phyloP scores from a whole-genome alignment of 2,888 invertebrate species.

The Laothoe populi region DNA sequence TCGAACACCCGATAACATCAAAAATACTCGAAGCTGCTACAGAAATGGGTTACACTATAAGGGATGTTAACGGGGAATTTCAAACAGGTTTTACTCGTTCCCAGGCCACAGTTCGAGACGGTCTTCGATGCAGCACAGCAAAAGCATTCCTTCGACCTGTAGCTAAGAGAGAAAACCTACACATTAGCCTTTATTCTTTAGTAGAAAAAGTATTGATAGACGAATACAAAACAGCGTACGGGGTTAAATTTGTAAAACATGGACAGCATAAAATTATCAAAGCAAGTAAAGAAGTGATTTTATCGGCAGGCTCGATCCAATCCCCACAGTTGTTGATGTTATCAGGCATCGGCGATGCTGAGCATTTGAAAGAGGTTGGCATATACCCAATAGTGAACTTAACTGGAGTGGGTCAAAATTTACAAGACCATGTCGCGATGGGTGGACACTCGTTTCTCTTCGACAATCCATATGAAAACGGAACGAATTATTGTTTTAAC shows the following conservation, averaged over 20 bases:
- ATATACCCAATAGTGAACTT: slow-evolving; percentile 86
- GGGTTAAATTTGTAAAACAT: slow-evolving; percentile 87
- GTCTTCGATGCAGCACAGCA: slow-evolving; percentile 92
- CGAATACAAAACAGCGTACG: slow-evolving; percentile 86
- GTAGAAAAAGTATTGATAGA: slow-evolving; percentile 89
- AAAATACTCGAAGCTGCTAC: slow-evolving; percentile 88
- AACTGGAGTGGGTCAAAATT: slow-evolving; percentile 91
- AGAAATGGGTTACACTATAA: slow-evolving; percentile 88
- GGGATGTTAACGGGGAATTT: slow-evolving; percentile 91
- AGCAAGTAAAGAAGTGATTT: slow-evolving; percentile 91
- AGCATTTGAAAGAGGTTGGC: slow-evolving; percentile 85
- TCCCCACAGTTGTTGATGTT: slow-evolving; percentile 94
- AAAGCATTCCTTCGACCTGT: slow-evolving; percentile 91
- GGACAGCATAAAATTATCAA: slow-evolving; percentile 80
- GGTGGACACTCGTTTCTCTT: slow-evolving; percentile 91
- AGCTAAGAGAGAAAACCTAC: slow-evolving; percentile 88
- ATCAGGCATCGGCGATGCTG: slow-evolving; percentile 90
- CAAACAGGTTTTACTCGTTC: slow-evolving; percentile 92
- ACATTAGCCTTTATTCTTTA: slow-evolving; percentile 88
- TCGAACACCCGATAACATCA: slow-evolving; percentile 88
- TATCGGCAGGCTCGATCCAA: slow-evolving; percentile 93
- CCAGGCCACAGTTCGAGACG: slow-evolving; percentile 91
- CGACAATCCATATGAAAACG: slow-evolving; percentile 85
- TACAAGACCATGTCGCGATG: slow-evolving; percentile 93
- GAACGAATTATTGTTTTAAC: slow-evolving; percentile 87